Percentiles rank a stretch among this genome's conserved stretches.
phyloP scores from a whole-genome alignment of 2,888 invertebrate genomes.

The Heliconius sara region DNA sequence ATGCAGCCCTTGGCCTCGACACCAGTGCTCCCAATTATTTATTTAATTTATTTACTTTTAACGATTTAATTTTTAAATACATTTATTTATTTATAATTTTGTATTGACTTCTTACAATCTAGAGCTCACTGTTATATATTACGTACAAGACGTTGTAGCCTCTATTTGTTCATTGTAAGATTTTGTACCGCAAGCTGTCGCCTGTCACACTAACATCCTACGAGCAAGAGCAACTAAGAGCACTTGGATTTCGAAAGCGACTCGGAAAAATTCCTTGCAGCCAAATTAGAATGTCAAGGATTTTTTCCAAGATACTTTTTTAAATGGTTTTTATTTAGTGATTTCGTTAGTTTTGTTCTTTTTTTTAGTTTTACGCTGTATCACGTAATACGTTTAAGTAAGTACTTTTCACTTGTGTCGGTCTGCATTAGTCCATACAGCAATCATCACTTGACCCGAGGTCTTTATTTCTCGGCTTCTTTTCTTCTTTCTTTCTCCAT shows the following conservation, averaged over 20 bases:
- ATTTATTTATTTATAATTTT: neutral
- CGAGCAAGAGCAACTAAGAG: neutral
- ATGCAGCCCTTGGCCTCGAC: too few relatives aligned
- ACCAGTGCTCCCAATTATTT: too few relatives aligned
- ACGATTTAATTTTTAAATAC: too few relatives aligned
- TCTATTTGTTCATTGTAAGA: neutral
- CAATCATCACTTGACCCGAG: too few relatives aligned
- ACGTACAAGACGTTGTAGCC: neutral
- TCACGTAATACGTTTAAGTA: too few relatives aligned
- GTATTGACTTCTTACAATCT: neutral
- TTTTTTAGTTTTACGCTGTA: too few relatives aligned
- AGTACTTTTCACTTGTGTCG: too few relatives aligned
- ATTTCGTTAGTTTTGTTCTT: neutral
- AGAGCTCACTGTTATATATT: neutral
- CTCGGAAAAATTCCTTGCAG: neutral
- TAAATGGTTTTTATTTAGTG: neutral
- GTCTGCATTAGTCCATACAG: too few relatives aligned
- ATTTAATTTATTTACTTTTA: too few relatives aligned
- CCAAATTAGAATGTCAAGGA: neutral
- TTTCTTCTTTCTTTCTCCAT: too few relatives aligned
- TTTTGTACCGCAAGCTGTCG: constrained; percentile 18
- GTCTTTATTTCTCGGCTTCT: too few relatives aligned
- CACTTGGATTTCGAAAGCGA: constrained; percentile 13
- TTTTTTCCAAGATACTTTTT: neutral
- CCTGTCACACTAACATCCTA: constrained; percentile 15